Evolutionary conservation across 2,888 invertebrate genomes (phyloP).

Genomic region (Sphecodes monilicornis): DNA sequence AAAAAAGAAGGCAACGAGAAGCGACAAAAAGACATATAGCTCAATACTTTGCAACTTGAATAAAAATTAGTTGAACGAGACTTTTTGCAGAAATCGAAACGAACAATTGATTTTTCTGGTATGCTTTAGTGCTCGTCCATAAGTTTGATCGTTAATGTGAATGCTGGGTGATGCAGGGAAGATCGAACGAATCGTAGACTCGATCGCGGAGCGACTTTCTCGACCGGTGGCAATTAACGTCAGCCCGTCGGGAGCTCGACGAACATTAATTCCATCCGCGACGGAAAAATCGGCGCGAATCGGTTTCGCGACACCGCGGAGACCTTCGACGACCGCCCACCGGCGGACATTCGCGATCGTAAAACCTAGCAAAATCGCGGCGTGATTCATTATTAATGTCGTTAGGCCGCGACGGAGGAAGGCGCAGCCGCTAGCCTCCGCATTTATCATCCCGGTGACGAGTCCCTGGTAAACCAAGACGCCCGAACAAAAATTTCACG

Average conservation of each 20-base stretch:
- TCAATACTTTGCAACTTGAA: no score
- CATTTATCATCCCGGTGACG: constrained; percentile 47
- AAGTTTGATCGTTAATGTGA: neutral
- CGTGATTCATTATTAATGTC: constrained; percentile 60
- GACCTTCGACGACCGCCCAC: constrained; percentile 61
- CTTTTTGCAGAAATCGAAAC: no score
- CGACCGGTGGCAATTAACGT: constrained; percentile 40
- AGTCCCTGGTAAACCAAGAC: constrained; percentile 39
- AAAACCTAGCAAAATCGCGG: constrained; percentile 58
- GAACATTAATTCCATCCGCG: constrained; percentile 52
- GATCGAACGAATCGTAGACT: neutral
- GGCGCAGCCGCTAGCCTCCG: constrained; percentile 37
- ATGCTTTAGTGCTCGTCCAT: no score
- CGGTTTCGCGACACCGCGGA: constrained; percentile 47
- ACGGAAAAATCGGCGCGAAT: constrained; percentile 42
- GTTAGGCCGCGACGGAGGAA: constrained; percentile 27
- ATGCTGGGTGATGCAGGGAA: neutral
- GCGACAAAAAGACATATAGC: no score
- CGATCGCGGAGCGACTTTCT: constrained; percentile 21
- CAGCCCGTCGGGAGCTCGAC: constrained; percentile 39
- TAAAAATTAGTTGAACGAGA: no score
- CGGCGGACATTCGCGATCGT: constrained; percentile 44
- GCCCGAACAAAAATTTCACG: neutral
- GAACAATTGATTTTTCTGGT: no score
- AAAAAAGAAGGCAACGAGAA: no score